These are phyloP conservation scores for Acheta domesticus DNA, from an alignment of 2,888 invertebrate genomes.

Conservation along the genomic window DNA sequence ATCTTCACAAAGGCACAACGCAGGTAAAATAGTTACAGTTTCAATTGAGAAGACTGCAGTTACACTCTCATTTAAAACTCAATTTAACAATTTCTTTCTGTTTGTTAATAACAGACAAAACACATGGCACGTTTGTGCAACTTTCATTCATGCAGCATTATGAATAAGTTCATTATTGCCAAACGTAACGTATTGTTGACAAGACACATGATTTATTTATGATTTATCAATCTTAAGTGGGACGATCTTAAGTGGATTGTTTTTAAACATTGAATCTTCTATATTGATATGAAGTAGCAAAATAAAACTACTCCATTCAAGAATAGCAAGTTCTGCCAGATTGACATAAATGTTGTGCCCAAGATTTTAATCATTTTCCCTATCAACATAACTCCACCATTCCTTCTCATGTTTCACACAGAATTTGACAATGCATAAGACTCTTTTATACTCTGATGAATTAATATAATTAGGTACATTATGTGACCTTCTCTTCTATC, in stretches of 20 bases:
- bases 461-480: neutral
- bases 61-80: conserved; percentile 7
- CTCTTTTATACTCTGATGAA: neutral
- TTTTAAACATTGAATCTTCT: too few species aligned
- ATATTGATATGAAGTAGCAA: too few species aligned
- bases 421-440: too few species aligned
- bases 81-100: neutral
- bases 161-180: neutral
- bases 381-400: neutral
- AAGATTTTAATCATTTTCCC: neutral
- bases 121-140: neutral
- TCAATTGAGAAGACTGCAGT: neutral
- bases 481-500: neutral
- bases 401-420: neutral
- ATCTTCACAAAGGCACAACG: conserved; percentile 18
- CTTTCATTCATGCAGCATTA: too few species aligned
- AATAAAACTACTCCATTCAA: too few species aligned
- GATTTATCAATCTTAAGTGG: too few species aligned
- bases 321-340: too few species aligned
- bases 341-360: too few species aligned
- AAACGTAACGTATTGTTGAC: too few species aligned
- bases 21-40: neutral
- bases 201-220: too few species aligned
- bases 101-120: neutral
- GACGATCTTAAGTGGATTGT: too few species aligned